Percentiles rank a stretch among this genome's conserved stretches.
phyloP scores from a whole-genome alignment of 1,140 invertebrate species.

The Lasaia peninsularis region DNA sequence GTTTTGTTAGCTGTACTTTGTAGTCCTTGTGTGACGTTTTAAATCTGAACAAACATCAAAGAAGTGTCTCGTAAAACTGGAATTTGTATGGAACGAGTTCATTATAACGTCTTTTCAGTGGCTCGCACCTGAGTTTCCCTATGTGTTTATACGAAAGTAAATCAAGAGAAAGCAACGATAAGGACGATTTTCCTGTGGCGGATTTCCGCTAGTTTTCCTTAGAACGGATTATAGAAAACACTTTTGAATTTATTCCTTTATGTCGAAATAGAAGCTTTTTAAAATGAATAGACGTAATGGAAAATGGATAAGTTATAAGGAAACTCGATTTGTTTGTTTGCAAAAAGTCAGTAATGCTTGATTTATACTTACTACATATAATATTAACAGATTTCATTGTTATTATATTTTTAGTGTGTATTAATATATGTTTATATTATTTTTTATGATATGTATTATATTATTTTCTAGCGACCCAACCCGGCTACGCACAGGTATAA shows the following conservation, averaged over 20 bases:
- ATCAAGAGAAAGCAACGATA: not conserved
- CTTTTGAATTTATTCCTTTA: conserved; percentile 6
- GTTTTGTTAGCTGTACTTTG: conserved; percentile 9
- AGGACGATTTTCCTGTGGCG: not conserved
- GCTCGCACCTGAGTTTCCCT: conserved; percentile 1
- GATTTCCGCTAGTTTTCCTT: not conserved
- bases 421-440: too few relatives aligned
- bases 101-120: conserved; percentile 10
- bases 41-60: conserved; percentile 1
- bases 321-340: too few relatives aligned
- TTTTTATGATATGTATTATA: too few relatives aligned
- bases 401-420: too few relatives aligned
- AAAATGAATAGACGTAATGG: too few relatives aligned
- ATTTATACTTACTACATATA: too few relatives aligned
- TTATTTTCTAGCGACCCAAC: too few relatives aligned
- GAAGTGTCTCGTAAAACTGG: conserved; percentile 5
- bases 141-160: not conserved
- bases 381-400: too few relatives aligned
- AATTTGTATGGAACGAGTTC: conserved; percentile 8
- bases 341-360: too few relatives aligned
- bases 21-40: not conserved
- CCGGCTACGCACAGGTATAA: too few relatives aligned
- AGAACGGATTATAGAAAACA: not conserved
- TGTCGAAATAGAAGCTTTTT: not conserved
- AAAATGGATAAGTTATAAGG: too few relatives aligned